Evolutionary conservation across 1,140 invertebrate genomes (phyloP).

Genomic region (Drosophila trapezifrons): DNA sequence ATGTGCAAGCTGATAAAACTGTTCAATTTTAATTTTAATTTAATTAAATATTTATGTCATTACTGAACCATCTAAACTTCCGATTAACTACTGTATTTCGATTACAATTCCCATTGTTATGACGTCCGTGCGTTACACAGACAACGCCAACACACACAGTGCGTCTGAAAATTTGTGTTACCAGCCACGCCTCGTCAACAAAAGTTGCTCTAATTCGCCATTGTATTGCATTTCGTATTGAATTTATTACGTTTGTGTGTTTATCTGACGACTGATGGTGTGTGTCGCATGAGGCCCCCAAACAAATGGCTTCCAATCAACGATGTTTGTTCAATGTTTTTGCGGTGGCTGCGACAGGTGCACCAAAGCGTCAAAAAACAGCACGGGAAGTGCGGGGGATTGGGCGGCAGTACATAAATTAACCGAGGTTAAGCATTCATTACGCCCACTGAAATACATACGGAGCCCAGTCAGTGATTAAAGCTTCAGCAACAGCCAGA

Average conservation of each 20-base stretch:
- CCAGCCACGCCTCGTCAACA: constrained; percentile 41
- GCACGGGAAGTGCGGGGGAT: constrained; percentile 10
- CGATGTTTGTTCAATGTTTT: constrained; percentile 57
- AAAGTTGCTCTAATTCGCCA: constrained; percentile 67
- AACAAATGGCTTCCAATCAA: constrained; percentile 66
- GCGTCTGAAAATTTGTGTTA: constrained; percentile 17
- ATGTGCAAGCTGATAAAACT: too few species aligned
- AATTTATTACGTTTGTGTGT: constrained; percentile 46
- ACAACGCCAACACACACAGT: constrained; percentile 40
- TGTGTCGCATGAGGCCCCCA: constrained; percentile 11
- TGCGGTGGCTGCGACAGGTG: constrained; percentile 54
- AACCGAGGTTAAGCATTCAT: constrained; percentile 40
- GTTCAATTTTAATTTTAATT: too few species aligned
- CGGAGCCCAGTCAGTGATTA: constrained; percentile 4
- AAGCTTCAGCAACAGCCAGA: constrained; percentile 1
- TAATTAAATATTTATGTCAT: background rate
- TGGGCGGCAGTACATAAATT: constrained; percentile 27
- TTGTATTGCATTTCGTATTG: constrained; percentile 57
- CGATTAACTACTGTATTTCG: constrained; percentile 18
- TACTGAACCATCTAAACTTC: background rate
- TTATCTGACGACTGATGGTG: background rate
- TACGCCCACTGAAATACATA: constrained; percentile 30
- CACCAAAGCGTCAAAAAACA: constrained; percentile 30
- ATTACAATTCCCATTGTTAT: constrained; percentile 16
- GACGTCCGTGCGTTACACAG: constrained; percentile 34